Evolutionary conservation across 2,113 vertebrate species (phyloP).

Genomic region (Grantiella picta): DNA sequence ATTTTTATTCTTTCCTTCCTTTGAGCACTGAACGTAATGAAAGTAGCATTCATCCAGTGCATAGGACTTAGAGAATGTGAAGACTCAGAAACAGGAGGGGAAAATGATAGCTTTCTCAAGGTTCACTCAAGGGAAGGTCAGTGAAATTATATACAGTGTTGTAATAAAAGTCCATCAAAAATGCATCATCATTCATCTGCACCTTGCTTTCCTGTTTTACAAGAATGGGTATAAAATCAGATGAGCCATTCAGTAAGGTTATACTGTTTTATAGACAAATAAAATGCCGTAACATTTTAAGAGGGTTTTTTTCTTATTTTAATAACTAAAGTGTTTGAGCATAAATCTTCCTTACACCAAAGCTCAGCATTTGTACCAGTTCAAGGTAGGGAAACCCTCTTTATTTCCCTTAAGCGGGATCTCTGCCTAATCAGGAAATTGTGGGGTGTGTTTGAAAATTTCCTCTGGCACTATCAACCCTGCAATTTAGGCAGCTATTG

Average conservation of each 20-base stretch:
- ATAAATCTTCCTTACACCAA: background rate
- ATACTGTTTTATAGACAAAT: slow-evolving; percentile 9
- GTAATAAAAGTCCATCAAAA: background rate
- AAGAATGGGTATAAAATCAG: background rate
- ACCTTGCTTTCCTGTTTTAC: background rate
- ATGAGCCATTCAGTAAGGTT: background rate
- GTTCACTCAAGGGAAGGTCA: background rate
- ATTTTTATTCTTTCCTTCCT: background rate
- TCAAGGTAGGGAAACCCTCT: background rate
- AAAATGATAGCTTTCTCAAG: background rate
- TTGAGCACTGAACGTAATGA: background rate
- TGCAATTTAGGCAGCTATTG: background rate
- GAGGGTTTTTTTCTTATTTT: background rate
- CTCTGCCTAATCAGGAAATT: background rate
- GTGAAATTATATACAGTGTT: background rate
- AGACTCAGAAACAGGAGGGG: background rate
- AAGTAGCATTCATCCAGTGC: background rate
- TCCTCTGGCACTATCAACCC: background rate
- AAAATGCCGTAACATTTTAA: background rate
- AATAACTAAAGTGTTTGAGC: background rate
- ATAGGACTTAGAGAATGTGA: background rate
- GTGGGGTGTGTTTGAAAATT: background rate
- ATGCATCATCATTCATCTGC: background rate
- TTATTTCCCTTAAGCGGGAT: background rate
- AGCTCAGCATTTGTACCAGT: background rate